Percentiles rank a stretch among this genome's conserved stretches.
Evolutionary conservation across 2,888 invertebrate species (phyloP).

Genomic region (Pharmacophagus antenor): DNA sequence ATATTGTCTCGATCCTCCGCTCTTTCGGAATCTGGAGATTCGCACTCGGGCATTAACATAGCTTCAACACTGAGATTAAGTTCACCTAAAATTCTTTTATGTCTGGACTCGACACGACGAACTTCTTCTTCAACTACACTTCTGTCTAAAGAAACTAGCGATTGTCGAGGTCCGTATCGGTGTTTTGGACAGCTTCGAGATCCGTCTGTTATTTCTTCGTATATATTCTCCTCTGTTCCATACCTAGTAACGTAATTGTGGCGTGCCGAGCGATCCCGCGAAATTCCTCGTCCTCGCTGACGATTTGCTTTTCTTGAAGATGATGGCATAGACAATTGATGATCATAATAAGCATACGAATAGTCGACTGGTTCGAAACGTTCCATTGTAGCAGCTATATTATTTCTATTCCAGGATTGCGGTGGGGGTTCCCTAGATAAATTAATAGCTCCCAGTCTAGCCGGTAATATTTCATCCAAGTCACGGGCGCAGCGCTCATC

Average conservation of each 20-base stretch:
- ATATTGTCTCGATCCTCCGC: conserved; percentile 83
- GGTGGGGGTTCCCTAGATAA: conserved; percentile 67
- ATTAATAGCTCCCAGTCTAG: conserved; percentile 73
- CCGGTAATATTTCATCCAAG: conserved; percentile 76
- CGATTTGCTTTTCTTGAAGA: conserved; percentile 71
- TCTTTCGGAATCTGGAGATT: conserved; percentile 83
- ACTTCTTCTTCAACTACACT: conserved; percentile 91
- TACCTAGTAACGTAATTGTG: conserved; percentile 89
- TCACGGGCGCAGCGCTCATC: conserved; percentile 75
- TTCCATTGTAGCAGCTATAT: conserved; percentile 84
- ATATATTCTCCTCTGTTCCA: conserved; percentile 92
- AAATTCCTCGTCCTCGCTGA: conserved; percentile 68
- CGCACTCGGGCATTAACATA: conserved; percentile 92
- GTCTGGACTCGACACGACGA: conserved; percentile 89
- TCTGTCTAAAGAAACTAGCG: conserved; percentile 84
- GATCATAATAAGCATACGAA: conserved; percentile 91
- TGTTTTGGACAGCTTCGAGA: conserved; percentile 76
- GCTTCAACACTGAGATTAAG: conserved; percentile 93
- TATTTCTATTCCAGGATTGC: conserved; percentile 83
- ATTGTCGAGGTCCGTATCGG: conserved; percentile 76
- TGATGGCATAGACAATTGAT: conserved; percentile 84
- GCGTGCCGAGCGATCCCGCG: conserved; percentile 71
- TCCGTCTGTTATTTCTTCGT: conserved; percentile 89
- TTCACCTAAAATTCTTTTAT: conserved; percentile 91
- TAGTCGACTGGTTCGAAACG: conserved; percentile 86